Evolutionary conservation across 2,113 vertebrate genomes (phyloP).

Genomic region (Aspiorhynchus laticeps): DNA sequence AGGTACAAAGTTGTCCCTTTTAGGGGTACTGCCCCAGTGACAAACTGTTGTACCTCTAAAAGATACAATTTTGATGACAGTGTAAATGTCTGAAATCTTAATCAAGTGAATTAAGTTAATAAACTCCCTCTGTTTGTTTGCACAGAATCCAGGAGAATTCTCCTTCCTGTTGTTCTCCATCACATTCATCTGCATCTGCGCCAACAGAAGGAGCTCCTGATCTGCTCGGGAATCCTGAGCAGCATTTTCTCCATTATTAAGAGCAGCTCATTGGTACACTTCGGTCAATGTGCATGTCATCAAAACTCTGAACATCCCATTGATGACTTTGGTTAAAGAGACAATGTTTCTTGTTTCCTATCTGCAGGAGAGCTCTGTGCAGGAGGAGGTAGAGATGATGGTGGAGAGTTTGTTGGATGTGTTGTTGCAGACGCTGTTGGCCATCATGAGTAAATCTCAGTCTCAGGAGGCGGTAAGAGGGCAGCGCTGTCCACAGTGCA

Average conservation of each 20-base stretch:
- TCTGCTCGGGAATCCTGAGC: slow-evolving; percentile 96
- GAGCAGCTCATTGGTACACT: slow-evolving; percentile 75
- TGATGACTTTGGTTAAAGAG: neutral
- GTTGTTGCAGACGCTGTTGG: slow-evolving; percentile 94
- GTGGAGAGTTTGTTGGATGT: slow-evolving; percentile 98
- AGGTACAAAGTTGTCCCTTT: neutral
- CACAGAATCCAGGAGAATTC: slow-evolving; percentile 92
- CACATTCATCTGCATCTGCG: slow-evolving; percentile 96
- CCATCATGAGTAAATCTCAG: slow-evolving; percentile 98
- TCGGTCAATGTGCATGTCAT: neutral
- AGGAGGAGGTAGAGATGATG: slow-evolving; percentile 99
- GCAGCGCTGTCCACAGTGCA: slow-evolving; percentile 99
- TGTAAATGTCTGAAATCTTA: neutral
- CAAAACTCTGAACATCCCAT: neutral
- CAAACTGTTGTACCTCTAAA: neutral
- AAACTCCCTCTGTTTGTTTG: neutral
- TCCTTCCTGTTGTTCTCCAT: slow-evolving; percentile 95
- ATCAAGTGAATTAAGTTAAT: neutral
- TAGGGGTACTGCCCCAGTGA: neutral
- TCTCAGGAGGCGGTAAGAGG: slow-evolving; percentile 99
- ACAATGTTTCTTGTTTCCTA: neutral
- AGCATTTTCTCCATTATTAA: slow-evolving; percentile 98
- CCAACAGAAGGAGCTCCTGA: slow-evolving; percentile 96
- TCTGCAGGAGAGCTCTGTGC: slow-evolving; percentile 88
- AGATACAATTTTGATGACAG: neutral